A percentile compares a stretch with the other conserved stretches of the same genome.
phyloP scores from a whole-genome alignment of 2,113 vertebrate species.

The Pachyramphus minor region DNA sequence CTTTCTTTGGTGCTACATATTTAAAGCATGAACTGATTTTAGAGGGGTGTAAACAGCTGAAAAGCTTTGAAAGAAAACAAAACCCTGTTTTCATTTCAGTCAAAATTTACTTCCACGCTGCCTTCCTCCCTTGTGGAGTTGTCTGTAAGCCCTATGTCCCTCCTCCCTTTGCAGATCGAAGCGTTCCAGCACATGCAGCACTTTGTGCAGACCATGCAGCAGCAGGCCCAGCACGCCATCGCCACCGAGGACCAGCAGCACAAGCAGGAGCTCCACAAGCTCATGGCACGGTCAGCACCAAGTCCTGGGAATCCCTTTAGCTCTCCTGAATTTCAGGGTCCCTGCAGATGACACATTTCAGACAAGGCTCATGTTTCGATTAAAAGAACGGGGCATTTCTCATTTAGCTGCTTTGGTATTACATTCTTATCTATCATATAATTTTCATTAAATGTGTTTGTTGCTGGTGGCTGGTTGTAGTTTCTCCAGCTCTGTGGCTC shows the following conservation, averaged over 20 bases:
- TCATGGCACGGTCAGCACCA: slow-evolving; percentile 92
- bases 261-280: slow-evolving; percentile 95
- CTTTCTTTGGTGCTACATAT: background rate
- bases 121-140: background rate
- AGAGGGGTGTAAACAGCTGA: background rate
- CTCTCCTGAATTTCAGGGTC: background rate
- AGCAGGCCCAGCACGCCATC: slow-evolving; percentile 92
- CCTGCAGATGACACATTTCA: background rate
- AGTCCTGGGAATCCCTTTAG: background rate
- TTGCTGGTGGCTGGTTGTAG: background rate
- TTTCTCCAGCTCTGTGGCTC: slow-evolving; percentile 16
- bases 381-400: background rate
- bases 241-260: slow-evolving; percentile 93
- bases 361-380: background rate
- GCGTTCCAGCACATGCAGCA: slow-evolving; percentile 99
- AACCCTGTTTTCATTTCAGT: background rate
- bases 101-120: background rate
- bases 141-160: background rate
- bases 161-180: slow-evolving; percentile 80
- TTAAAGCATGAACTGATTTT: background rate
- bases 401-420: background rate
- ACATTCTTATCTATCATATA: background rate
- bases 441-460: background rate
- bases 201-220: slow-evolving; percentile 94
- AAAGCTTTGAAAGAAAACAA: background rate